Evolutionary conservation across 2,797 vertebrate genomes (phyloP).

Genomic region (Avahi laniger): DNA sequence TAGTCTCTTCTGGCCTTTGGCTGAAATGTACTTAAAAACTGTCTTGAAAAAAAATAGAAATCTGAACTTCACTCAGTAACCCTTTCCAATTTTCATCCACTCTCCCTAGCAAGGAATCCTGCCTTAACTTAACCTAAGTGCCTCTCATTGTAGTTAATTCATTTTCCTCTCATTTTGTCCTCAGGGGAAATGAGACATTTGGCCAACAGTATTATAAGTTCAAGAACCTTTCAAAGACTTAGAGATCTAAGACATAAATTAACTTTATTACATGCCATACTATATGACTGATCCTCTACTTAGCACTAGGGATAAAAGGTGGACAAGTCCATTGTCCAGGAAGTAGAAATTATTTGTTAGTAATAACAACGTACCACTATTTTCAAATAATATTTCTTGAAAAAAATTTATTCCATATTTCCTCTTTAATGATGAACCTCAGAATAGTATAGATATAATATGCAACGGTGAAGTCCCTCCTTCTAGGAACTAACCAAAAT

Average conservation of each 20-base stretch:
- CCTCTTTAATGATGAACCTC: not conserved
- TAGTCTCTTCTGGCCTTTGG: constrained; percentile 57
- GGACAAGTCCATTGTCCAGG: not conserved
- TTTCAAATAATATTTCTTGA: not conserved
- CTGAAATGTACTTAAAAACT: constrained; percentile 52
- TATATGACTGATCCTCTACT: not conserved
- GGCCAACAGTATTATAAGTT: not conserved
- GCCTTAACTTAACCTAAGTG: not conserved
- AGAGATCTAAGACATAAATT: not conserved
- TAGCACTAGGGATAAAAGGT: not conserved
- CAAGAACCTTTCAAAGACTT: not conserved
- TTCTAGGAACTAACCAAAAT: not conserved
- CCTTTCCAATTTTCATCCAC: constrained; percentile 29
- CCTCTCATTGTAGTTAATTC: not conserved
- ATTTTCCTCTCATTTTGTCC: constrained; percentile 22
- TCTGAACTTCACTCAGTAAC: constrained; percentile 17
- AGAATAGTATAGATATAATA: not conserved
- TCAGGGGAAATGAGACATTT: constrained; percentile 29
- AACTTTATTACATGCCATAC: not conserved
- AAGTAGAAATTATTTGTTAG: not conserved
- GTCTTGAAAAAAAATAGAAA: constrained; percentile 53
- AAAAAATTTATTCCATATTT: not conserved
- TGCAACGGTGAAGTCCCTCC: not conserved
- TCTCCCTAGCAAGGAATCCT: constrained; percentile 20
- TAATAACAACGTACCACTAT: not conserved